Evolutionary conservation across 2,888 invertebrate genomes (phyloP).

Genomic region (Parnassius apollo): DNA sequence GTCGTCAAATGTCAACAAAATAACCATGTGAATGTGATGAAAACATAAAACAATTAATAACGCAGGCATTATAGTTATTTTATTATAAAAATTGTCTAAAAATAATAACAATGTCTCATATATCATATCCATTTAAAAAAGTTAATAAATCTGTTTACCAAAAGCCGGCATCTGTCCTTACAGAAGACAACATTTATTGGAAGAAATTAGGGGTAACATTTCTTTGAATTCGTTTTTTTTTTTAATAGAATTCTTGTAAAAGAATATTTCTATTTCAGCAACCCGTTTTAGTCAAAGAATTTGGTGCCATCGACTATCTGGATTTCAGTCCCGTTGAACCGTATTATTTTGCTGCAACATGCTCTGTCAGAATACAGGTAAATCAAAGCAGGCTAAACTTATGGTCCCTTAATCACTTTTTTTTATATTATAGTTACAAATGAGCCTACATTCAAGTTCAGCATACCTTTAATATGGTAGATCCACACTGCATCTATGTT

Average conservation of each 20-base stretch:
- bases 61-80: no score
- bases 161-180: slow-evolving; percentile 84
- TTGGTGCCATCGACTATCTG: slow-evolving; percentile 94
- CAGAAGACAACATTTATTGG: slow-evolving; percentile 93
- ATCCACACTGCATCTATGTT: no score
- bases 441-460: no score
- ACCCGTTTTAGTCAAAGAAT: slow-evolving; percentile 94
- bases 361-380: slow-evolving; percentile 91
- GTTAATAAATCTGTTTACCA: slow-evolving; percentile 85
- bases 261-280: slow-evolving; percentile 68
- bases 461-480: no score
- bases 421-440: no score
- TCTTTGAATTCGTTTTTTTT: not conserved
- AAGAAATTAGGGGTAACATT: slow-evolving; percentile 89
- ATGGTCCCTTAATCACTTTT: no score
- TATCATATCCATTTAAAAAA: slow-evolving; percentile 84
- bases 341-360: slow-evolving; percentile 95
- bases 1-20: no score
- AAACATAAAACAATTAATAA: no score
- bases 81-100: not conserved
- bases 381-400: not conserved
- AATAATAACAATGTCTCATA: slow-evolving; percentile 54
- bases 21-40: no score
- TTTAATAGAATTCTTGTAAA: slow-evolving; percentile 7
- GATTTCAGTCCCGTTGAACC: slow-evolving; percentile 95